Percentiles rank a stretch among this genome's conserved stretches.
These are phyloP conservation scores for Aleadryas rufinucha DNA, from an alignment of 2,113 vertebrate genomes.

Conservation along the genomic window DNA sequence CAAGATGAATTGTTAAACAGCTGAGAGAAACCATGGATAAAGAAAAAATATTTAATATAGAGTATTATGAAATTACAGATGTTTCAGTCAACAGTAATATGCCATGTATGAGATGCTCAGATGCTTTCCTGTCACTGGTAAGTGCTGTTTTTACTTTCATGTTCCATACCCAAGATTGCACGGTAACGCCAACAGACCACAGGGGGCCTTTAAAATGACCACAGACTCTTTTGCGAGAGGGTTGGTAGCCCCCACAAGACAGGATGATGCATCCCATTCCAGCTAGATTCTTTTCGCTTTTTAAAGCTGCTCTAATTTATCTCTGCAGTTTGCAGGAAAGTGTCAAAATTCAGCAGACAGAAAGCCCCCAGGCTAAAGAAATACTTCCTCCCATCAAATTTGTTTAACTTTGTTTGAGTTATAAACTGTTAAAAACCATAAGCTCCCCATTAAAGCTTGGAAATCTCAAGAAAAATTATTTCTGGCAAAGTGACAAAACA, in stretches of 20 bases:
- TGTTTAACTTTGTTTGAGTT: not conserved
- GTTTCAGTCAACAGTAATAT: not conserved
- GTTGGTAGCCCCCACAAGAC: not conserved
- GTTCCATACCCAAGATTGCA: not conserved
- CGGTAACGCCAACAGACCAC: not conserved
- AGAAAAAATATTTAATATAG: not conserved
- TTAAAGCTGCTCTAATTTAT: not conserved
- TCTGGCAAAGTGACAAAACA: not conserved
- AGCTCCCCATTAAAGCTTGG: not conserved
- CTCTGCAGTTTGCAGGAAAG: not conserved
- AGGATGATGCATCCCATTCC: not conserved
- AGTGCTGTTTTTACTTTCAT: not conserved
- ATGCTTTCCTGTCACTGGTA: not conserved
- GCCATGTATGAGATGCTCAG: not conserved
- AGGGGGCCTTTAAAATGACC: not conserved
- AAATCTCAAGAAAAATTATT: not conserved
- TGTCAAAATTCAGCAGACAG: not conserved
- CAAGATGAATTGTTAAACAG: not conserved
- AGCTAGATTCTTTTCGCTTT: not conserved
- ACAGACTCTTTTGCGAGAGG: not conserved
- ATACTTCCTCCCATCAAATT: not conserved
- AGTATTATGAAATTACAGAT: not conserved
- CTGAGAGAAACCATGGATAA: not conserved
- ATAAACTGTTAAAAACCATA: not conserved
- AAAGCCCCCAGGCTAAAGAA: not conserved